Conservation (phyloP, 2,113 vertebrate species). For the Sus scrofa region DNA sequence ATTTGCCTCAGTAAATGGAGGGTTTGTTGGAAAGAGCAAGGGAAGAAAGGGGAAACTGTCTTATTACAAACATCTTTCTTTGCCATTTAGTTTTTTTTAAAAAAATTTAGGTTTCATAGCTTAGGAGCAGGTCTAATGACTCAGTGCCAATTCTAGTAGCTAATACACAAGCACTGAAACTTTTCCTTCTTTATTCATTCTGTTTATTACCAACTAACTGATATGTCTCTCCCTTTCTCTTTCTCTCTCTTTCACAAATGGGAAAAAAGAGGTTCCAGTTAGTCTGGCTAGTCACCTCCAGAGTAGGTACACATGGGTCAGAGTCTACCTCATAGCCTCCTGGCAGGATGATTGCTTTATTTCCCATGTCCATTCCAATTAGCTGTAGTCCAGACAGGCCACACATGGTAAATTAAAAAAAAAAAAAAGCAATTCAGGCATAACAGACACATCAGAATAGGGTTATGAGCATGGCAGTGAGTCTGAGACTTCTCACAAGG, state of each 20-base stretch:
- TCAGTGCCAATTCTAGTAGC: not conserved
- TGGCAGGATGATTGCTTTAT: not conserved
- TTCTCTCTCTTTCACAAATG: not conserved
- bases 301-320: not conserved
- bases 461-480: not conserved
- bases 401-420: not conserved
- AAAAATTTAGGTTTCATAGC: not conserved
- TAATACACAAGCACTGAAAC: not conserved
- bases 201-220: not conserved
- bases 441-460: not conserved
- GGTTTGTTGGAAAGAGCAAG: not conserved
- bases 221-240: not conserved
- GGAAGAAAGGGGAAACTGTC: not conserved
- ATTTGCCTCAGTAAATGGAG: not conserved
- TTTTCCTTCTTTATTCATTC: not conserved
- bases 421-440: not conserved
- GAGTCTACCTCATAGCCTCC: not conserved
- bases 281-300: not conserved
- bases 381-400: not conserved
- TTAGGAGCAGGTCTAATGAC: not conserved
- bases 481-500: slow-evolving; percentile 5
- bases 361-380: slow-evolving; percentile 5
- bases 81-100: not conserved
- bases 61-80: not conserved
- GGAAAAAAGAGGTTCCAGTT: not conserved